Evolutionary conservation across 1,140 invertebrate species (phyloP).

Genomic region (Tetramorium alpestre): DNA sequence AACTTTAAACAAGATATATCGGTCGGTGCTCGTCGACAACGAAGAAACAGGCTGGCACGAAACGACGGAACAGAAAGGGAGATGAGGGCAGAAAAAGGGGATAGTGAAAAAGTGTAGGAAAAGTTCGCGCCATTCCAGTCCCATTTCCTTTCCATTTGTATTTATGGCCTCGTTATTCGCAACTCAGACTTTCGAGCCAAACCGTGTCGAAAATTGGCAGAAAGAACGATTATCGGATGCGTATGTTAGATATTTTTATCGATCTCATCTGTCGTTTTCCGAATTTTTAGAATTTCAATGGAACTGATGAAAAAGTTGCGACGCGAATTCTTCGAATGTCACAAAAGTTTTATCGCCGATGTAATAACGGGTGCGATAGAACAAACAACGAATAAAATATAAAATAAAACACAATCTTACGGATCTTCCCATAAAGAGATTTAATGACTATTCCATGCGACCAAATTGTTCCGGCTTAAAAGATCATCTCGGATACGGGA

Average conservation of each 20-base stretch:
- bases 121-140: slow-evolving; percentile 59
- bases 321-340: neutral
- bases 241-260: slow-evolving; percentile 1
- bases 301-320: neutral
- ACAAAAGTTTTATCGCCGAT: neutral
- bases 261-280: neutral
- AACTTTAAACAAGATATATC: slow-evolving; percentile 80
- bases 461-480: neutral
- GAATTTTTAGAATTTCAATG: neutral
- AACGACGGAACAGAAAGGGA: slow-evolving; percentile 63
- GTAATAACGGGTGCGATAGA: neutral
- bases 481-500: neutral
- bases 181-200: slow-evolving; percentile 53
- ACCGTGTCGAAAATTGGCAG: slow-evolving; percentile 68
- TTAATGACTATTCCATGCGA: neutral
- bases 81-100: slow-evolving; percentile 36
- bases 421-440: neutral
- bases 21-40: slow-evolving; percentile 39
- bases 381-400: neutral
- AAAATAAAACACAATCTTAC: neutral
- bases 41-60: slow-evolving; percentile 43
- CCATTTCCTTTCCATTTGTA: slow-evolving; percentile 80
- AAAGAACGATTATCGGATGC: slow-evolving; percentile 37
- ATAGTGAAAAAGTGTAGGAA: slow-evolving; percentile 56
- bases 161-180: slow-evolving; percentile 71